A percentile compares a stretch with the other conserved stretches of the same genome.
Evolutionary conservation across 2,888 invertebrate genomes (phyloP).

Genomic region (Drosophila limbata): DNA sequence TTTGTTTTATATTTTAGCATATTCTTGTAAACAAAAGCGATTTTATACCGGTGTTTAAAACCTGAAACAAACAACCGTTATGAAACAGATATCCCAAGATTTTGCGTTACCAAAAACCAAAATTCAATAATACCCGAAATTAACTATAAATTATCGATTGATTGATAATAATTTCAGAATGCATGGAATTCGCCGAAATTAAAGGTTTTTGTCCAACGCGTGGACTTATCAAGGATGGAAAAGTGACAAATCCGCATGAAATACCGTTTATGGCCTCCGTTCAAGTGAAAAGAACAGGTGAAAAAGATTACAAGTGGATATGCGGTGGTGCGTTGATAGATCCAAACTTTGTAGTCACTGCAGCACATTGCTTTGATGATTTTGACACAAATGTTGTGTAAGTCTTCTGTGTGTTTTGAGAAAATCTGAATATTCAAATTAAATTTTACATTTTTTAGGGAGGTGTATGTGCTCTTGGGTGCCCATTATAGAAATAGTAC

Average conservation of each 20-base stretch:
- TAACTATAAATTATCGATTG: too few relatives aligned
- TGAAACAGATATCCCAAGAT: too few relatives aligned
- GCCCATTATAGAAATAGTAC: slow-evolving; percentile 8
- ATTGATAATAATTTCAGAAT: slow-evolving; percentile 14
- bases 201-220: background rate
- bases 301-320: background rate
- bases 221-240: background rate
- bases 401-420: slow-evolving; percentile 1
- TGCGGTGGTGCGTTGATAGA: slow-evolving; percentile 46
- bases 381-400: background rate
- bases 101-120: too few relatives aligned
- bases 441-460: slow-evolving; percentile 12
- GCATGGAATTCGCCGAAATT: background rate
- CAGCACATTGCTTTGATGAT: slow-evolving; percentile 34
- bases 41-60: too few relatives aligned
- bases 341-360: slow-evolving; percentile 38
- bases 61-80: too few relatives aligned
- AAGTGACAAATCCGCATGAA: background rate
- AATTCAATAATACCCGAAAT: too few relatives aligned
- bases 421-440: background rate
- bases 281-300: background rate
- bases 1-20: too few relatives aligned
- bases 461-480: slow-evolving; percentile 23
- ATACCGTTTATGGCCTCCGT: slow-evolving; percentile 35
- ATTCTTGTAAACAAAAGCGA: too few relatives aligned